A percentile compares a stretch with the other conserved stretches of the same genome.
Evolutionary conservation across 1,140 invertebrate genomes (phyloP).

Genomic region (Heliconius melpomene): DNA sequence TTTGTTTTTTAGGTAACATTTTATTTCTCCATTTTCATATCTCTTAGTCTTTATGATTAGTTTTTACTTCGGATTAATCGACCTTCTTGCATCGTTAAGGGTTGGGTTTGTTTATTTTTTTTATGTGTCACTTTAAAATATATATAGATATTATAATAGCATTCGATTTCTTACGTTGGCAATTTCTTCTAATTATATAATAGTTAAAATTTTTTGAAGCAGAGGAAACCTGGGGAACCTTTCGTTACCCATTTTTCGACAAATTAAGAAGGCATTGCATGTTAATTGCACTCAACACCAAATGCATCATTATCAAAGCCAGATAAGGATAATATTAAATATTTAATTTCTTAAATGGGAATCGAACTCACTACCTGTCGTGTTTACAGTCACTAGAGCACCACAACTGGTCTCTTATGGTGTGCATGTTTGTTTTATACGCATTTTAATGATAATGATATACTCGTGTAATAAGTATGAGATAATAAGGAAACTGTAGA

Average conservation of each 20-base stretch:
- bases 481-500: background rate
- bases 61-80: slow-evolving; percentile 61
- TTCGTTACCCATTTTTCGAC: too few relatives aligned
- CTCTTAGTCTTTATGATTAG: slow-evolving; percentile 62
- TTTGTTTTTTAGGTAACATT: slow-evolving; percentile 69
- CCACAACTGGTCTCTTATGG: too few relatives aligned
- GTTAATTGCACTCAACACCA: too few relatives aligned
- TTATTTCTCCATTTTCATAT: slow-evolving; percentile 67
- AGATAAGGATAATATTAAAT: too few relatives aligned
- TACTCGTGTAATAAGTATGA: background rate
- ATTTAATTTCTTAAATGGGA: too few relatives aligned
- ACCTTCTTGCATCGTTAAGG: slow-evolving; percentile 24
- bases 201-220: too few relatives aligned
- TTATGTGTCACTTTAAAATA: background rate
- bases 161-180: background rate
- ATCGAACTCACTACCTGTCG: too few relatives aligned
- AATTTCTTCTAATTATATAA: background rate
- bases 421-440: background rate
- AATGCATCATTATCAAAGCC: too few relatives aligned
- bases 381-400: too few relatives aligned
- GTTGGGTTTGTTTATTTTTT: background rate
- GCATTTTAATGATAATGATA: background rate
- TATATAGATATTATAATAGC: background rate
- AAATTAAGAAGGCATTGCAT: too few relatives aligned
- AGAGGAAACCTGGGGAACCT: too few relatives aligned